A percentile compares a stretch with the other conserved stretches of the same genome.
Evolutionary conservation across 1,140 invertebrate species (phyloP).

Genomic region (Dendroctonus ponderosae): DNA sequence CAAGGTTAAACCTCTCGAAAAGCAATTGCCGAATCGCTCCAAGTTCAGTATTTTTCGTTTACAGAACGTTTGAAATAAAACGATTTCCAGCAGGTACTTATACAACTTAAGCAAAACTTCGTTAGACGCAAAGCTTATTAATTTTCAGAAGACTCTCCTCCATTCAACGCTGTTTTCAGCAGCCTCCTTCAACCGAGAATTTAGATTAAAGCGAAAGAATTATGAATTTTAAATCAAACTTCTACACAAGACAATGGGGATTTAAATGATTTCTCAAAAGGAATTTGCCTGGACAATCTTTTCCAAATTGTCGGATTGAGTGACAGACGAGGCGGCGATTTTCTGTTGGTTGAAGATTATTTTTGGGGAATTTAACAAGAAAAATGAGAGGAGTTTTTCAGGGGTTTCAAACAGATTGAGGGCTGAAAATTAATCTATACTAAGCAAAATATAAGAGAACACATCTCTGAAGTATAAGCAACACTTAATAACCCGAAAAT

Average conservation of each 20-base stretch:
- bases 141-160: slow-evolving; percentile 10
- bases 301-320: slow-evolving; percentile 6
- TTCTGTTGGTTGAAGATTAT: slow-evolving; percentile 11
- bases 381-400: background rate
- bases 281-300: slow-evolving; percentile 14
- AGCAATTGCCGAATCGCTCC: too few relatives aligned
- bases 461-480: too few relatives aligned
- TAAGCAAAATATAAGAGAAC: too few relatives aligned
- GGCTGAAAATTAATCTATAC: too few relatives aligned
- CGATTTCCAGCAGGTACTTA: background rate
- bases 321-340: background rate
- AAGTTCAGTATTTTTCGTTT: too few relatives aligned
- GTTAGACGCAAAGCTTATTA: slow-evolving; percentile 15
- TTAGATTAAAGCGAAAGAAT: slow-evolving; percentile 18
- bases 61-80: too few relatives aligned
- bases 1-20: too few relatives aligned
- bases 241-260: slow-evolving; percentile 10
- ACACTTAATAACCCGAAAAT: too few relatives aligned
- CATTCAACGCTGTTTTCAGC: slow-evolving; percentile 9
- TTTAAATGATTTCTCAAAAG: slow-evolving; percentile 9
- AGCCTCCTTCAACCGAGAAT: slow-evolving; percentile 8
- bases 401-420: background rate
- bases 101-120: slow-evolving; percentile 14
- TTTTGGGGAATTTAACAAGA: slow-evolving; percentile 11
- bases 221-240: slow-evolving; percentile 23